Conservation (phyloP, 2,113 vertebrate species). For the Pygathrix nemaeus region DNA sequence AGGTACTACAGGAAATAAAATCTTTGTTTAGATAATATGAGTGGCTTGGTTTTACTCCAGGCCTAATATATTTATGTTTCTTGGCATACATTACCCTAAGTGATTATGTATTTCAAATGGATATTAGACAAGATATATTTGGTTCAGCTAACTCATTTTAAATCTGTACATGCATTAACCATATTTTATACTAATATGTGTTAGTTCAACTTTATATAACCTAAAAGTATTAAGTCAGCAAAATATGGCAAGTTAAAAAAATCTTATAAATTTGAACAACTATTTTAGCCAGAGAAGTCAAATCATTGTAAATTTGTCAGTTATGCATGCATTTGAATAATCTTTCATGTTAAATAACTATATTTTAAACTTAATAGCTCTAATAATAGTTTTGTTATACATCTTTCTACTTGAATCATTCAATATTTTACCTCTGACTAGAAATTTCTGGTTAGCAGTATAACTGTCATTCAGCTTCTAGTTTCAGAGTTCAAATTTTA, state of each 20-base stretch:
- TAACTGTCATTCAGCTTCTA: conserved; percentile 59
- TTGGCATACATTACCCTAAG: conserved; percentile 39
- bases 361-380: conserved; percentile 64
- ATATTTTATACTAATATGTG: conserved; percentile 57
- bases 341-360: conserved; percentile 58
- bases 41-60: not conserved
- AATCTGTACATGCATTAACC: conserved; percentile 39
- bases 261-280: conserved; percentile 54
- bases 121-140: conserved; percentile 50
- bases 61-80: conserved; percentile 19
- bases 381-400: conserved; percentile 67
- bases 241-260: conserved; percentile 52
- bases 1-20: conserved; percentile 35
- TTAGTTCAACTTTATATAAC: conserved; percentile 67
- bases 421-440: conserved; percentile 64
- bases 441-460: conserved; percentile 60
- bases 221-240: conserved; percentile 53
- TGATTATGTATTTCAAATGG: conserved; percentile 49
- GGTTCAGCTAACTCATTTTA: conserved; percentile 63
- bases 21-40: conserved; percentile 35
- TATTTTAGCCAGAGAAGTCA: conserved; percentile 54
- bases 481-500: conserved; percentile 55
- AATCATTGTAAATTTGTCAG: conserved; percentile 54
- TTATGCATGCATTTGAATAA: conserved; percentile 55
- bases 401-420: conserved; percentile 64